A percentile compares a stretch with the other conserved stretches of the same genome.
Conservation (phyloP, 1,140 invertebrate genomes). For the Panagrolaimus sp. region DNA sequence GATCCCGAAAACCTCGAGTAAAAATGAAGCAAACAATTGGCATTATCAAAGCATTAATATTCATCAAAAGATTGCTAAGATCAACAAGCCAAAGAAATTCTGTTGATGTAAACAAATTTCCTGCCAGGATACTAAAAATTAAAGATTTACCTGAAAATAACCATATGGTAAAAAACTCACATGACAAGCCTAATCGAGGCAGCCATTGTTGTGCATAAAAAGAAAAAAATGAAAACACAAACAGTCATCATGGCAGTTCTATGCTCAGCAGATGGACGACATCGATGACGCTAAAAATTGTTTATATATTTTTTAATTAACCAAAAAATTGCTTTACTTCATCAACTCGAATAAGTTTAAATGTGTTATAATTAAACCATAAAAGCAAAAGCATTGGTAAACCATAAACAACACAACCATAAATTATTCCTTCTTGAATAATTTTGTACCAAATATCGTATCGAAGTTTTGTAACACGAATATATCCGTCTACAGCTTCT, state of each 20-base stretch:
- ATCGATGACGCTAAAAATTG: conserved; percentile 23
- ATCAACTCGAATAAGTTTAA: conserved; percentile 26
- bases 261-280: conserved; percentile 37
- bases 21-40: conserved; percentile 41
- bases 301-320: neutral
- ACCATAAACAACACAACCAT: conserved; percentile 37
- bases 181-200: conserved; percentile 31
- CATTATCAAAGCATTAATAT: conserved; percentile 36
- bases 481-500: conserved; percentile 2
- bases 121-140: conserved; percentile 23
- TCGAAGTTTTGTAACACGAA: conserved; percentile 25
- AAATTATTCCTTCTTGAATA: conserved; percentile 43
- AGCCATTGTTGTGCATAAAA: conserved; percentile 39
- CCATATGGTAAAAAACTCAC: conserved; percentile 22
- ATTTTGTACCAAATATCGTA: conserved; percentile 35
- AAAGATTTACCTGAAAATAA: neutral
- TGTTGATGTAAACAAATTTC: conserved; percentile 26
- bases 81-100: conserved; percentile 37
- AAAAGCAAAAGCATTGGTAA: conserved; percentile 37
- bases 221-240: conserved; percentile 39
- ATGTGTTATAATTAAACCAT: conserved; percentile 41
- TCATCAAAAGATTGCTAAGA: conserved; percentile 40
- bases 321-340: conserved; percentile 21
- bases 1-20: conserved; percentile 38
- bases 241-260: conserved; percentile 42